A percentile compares a stretch with the other conserved stretches of the same genome.
These are phyloP conservation scores for Bufotes viridis DNA, from an alignment of 2,797 vertebrate species.

Conservation along the genomic window DNA sequence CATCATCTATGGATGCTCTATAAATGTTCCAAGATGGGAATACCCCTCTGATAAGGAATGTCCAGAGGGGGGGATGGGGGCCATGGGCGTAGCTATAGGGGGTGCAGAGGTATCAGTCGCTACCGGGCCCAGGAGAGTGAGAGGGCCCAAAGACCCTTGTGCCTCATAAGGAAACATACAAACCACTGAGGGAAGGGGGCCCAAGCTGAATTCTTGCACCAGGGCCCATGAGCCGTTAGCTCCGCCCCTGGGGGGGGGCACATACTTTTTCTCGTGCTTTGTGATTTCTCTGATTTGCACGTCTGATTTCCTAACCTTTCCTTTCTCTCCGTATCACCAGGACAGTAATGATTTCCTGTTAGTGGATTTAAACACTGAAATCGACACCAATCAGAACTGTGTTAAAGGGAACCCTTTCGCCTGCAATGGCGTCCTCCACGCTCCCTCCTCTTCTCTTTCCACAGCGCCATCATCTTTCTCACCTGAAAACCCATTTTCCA, in stretches of 20 bases:
- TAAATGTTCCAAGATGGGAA: too few relatives aligned
- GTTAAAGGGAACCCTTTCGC: conserved; percentile 86
- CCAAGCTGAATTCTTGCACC: too few relatives aligned
- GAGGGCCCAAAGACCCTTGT: too few relatives aligned
- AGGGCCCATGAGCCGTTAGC: too few relatives aligned
- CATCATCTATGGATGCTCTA: too few relatives aligned
- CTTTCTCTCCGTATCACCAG: conserved; percentile 83
- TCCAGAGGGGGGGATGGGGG: too few relatives aligned
- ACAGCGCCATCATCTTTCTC: conserved; percentile 75
- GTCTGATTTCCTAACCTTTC: conserved; percentile 61
- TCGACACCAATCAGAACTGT: conserved; percentile 93
- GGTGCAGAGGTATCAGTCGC: too few relatives aligned
- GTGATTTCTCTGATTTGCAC: conserved; percentile 21
- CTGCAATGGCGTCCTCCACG: conserved; percentile 77
- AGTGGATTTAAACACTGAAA: conserved; percentile 95
- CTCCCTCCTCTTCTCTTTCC: conserved; percentile 71
- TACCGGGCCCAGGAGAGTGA: too few relatives aligned
- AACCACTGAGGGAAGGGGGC: too few relatives aligned
- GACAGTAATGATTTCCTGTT: conserved; percentile 93
- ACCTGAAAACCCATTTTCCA: conserved; percentile 81
- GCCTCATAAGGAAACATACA: too few relatives aligned
- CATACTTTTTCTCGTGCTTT: not conserved
- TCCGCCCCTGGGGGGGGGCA: not conserved
- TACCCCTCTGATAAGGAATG: too few relatives aligned
- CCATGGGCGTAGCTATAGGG: too few relatives aligned